phyloP scores from a whole-genome alignment of 1,140 invertebrate species.

The Drosophila pseudoananassae region DNA sequence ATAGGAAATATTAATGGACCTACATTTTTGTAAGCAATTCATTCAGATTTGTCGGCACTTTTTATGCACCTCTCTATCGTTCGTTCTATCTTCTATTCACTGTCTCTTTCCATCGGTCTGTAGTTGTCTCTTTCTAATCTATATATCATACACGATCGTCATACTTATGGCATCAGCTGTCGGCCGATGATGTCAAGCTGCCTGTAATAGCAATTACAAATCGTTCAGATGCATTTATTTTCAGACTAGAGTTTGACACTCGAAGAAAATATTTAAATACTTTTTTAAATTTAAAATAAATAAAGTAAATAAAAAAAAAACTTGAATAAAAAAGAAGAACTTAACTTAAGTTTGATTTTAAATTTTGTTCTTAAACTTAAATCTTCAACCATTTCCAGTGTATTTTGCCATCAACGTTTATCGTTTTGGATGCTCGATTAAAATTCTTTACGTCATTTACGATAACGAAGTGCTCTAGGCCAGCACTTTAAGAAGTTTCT shows the following conservation, averaged over 20 bases:
- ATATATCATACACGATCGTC: slow-evolving; percentile 5
- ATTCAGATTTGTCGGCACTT: slow-evolving; percentile 51
- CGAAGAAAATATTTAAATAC: neutral
- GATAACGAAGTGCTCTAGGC: slow-evolving; percentile 42
- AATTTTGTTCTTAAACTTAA: too few species aligned
- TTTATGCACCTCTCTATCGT: slow-evolving; percentile 5
- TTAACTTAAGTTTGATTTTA: too few species aligned
- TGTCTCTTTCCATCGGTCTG: neutral
- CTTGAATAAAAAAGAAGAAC: too few species aligned
- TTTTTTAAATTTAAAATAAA: too few species aligned
- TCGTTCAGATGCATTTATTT: slow-evolving; percentile 36
- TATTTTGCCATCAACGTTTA: slow-evolving; percentile 58
- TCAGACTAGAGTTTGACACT: slow-evolving; percentile 14
- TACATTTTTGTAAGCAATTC: slow-evolving; percentile 58
- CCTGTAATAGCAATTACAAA: slow-evolving; percentile 77
- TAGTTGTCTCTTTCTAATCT: neutral
- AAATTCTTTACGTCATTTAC: slow-evolving; percentile 77
- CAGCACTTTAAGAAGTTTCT: neutral
- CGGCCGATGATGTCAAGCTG: slow-evolving; percentile 74
- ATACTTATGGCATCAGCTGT: slow-evolving; percentile 44
- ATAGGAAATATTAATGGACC: slow-evolving; percentile 52
- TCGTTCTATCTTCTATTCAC: neutral
- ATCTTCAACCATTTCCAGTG: neutral
- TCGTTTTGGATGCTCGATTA: slow-evolving; percentile 75
- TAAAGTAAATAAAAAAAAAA: too few species aligned